Evolutionary conservation across 2,888 invertebrate species (phyloP).

Genomic region (Drosophila monieri): DNA sequence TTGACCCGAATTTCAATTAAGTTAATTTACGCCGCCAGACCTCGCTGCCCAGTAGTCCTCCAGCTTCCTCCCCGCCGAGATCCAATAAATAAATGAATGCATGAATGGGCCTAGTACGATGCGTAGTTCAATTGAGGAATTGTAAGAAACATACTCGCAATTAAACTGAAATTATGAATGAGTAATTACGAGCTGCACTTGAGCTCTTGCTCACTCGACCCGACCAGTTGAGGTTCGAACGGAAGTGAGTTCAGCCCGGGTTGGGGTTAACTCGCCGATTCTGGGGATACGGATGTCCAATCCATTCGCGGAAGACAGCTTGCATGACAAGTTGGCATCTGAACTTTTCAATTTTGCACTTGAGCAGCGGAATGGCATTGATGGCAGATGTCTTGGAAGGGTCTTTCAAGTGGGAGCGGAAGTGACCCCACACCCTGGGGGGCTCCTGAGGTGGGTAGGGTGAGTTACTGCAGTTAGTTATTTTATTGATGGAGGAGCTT

Average conservation of each 20-base stretch:
- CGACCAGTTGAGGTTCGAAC: constrained; percentile 49
- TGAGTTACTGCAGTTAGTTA: neutral
- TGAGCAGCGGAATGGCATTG: constrained; percentile 5
- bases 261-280: constrained; percentile 40
- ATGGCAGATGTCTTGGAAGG: constrained; percentile 8
- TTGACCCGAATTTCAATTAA: constrained; percentile 85
- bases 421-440: constrained; percentile 5
- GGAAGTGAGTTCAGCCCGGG: constrained; percentile 69
- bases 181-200: constrained; percentile 58
- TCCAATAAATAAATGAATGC: constrained; percentile 54
- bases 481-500: neutral
- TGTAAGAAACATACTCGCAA: constrained; percentile 45
- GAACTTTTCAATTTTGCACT: constrained; percentile 36
- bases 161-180: constrained; percentile 75
- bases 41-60: constrained; percentile 39
- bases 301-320: constrained; percentile 18
- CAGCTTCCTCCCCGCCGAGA: constrained; percentile 39
- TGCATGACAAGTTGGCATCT: constrained; percentile 40
- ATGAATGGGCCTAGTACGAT: constrained; percentile 58
- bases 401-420: constrained; percentile 7
- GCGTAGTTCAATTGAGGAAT: constrained; percentile 29
- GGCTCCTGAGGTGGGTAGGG: neutral
- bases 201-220: constrained; percentile 53
- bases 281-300: constrained; percentile 7
- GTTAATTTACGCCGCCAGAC: constrained; percentile 80